Evolutionary conservation across 2,113 vertebrate genomes (phyloP).

Genomic region (Rhea pennata): DNA sequence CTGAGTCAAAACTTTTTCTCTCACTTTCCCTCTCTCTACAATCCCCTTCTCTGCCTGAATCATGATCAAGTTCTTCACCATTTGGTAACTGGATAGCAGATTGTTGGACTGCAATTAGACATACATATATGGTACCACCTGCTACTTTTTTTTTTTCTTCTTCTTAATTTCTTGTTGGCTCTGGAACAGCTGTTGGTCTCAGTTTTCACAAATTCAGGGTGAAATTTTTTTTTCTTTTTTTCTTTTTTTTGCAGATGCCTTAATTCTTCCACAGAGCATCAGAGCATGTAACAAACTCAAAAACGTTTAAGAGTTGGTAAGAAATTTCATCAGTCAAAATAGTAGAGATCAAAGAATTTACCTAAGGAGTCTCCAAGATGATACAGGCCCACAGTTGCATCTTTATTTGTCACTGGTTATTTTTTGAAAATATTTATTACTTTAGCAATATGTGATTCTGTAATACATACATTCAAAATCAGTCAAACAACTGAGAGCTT

Average conservation of each 20-base stretch:
- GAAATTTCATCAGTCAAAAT: background rate
- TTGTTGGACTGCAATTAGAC: background rate
- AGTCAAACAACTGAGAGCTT: background rate
- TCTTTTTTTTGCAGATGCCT: background rate
- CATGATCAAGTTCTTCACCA: background rate
- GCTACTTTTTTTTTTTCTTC: background rate
- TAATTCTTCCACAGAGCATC: background rate
- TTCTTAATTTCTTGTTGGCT: background rate
- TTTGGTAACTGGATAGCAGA: background rate
- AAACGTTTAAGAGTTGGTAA: background rate
- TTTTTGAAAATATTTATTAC: background rate
- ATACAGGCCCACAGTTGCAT: background rate
- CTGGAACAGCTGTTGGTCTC: constrained; percentile 40
- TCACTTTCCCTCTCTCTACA: background rate
- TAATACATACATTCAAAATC: background rate
- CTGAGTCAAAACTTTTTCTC: background rate
- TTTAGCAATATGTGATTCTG: background rate
- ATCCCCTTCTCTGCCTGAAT: background rate
- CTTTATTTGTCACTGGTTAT: background rate
- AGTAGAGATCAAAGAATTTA: background rate
- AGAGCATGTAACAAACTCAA: background rate
- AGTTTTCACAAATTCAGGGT: background rate
- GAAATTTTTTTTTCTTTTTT: background rate
- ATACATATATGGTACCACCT: constrained; percentile 41
- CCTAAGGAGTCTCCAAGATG: background rate